phyloP scores from a whole-genome alignment of 2,888 invertebrate genomes.

The Ormyrus labotus region DNA sequence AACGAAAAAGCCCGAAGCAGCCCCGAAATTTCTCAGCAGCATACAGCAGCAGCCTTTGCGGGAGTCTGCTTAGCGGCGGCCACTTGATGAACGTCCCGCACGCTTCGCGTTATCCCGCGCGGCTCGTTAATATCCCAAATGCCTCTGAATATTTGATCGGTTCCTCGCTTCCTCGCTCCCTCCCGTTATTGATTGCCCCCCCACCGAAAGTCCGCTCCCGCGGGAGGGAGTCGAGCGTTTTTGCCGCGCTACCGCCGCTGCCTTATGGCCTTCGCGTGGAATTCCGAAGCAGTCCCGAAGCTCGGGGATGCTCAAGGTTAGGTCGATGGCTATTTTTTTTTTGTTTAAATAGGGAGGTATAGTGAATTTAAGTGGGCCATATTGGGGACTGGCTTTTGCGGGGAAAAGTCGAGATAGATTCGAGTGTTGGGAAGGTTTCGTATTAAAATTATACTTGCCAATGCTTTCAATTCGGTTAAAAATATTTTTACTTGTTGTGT shows the following conservation, averaged over 20 bases:
- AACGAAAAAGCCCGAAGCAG: no score
- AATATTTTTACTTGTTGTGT: no score
- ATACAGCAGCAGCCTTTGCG: no score
- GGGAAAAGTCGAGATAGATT: no score
- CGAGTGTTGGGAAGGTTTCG: no score
- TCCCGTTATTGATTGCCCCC: constrained; percentile 34
- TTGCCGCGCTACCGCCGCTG: background rate
- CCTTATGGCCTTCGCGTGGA: constrained; percentile 37
- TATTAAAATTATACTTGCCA: no score
- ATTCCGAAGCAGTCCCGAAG: constrained; percentile 21
- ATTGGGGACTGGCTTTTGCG: no score
- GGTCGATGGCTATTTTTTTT: background rate
- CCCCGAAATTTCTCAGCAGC: no score
- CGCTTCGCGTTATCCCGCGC: constrained; percentile 33
- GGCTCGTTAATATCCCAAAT: constrained; percentile 43
- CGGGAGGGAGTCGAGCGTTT: constrained; percentile 31
- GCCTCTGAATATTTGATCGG: constrained; percentile 39
- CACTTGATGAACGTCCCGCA: constrained; percentile 33
- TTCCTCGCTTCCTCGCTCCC: background rate
- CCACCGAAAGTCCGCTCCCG: constrained; percentile 17
- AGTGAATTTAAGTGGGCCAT: no score
- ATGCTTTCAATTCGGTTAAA: no score
- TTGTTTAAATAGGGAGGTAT: no score
- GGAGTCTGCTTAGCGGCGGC: background rate
- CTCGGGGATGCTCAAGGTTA: constrained; percentile 28